Percentiles rank a stretch among this genome's conserved stretches.
Conservation (phyloP, 2,113 vertebrate species). For the Amphilophus citrinellus region DNA sequence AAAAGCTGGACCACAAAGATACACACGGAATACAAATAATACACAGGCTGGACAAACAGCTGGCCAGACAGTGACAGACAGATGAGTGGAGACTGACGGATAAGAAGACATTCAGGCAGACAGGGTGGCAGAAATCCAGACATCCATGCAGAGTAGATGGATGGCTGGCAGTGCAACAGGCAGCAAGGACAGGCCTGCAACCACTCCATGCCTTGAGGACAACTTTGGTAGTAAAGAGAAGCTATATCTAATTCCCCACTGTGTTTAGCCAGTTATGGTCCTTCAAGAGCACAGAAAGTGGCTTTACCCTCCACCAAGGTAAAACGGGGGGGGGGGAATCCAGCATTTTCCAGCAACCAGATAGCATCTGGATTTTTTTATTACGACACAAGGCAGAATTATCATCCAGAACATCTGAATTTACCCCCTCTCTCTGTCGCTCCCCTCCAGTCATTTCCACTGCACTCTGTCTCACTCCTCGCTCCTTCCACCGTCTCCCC, state of each 20-base stretch:
- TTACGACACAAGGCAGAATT: slow-evolving; percentile 58
- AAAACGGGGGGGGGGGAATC: not conserved
- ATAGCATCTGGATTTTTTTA: slow-evolving; percentile 62
- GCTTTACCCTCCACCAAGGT: slow-evolving; percentile 16
- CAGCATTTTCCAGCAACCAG: slow-evolving; percentile 47
- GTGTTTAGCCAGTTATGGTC: slow-evolving; percentile 42
- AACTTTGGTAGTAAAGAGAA: slow-evolving; percentile 45
- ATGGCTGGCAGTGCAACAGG: slow-evolving; percentile 21
- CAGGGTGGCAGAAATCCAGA: slow-evolving; percentile 20
- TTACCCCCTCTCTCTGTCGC: slow-evolving; percentile 33
- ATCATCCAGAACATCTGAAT: slow-evolving; percentile 72
- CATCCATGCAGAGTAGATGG: slow-evolving; percentile 20
- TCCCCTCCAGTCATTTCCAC: slow-evolving; percentile 58
- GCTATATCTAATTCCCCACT: slow-evolving; percentile 50
- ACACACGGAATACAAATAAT: slow-evolving; percentile 46
- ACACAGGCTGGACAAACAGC: slow-evolving; percentile 56
- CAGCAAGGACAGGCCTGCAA: slow-evolving; percentile 16
- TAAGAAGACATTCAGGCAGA: slow-evolving; percentile 9
- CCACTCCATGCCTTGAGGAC: slow-evolving; percentile 49
- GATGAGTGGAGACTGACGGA: slow-evolving; percentile 15
- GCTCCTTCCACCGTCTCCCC: not conserved
- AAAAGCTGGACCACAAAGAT: slow-evolving; percentile 30
- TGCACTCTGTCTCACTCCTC: slow-evolving; percentile 26
- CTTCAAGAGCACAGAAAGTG: slow-evolving; percentile 43
- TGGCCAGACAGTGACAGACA: slow-evolving; percentile 30